These are phyloP conservation scores for Drosophila auraria DNA, from an alignment of 1,140 invertebrate species.

Conservation along the genomic window DNA sequence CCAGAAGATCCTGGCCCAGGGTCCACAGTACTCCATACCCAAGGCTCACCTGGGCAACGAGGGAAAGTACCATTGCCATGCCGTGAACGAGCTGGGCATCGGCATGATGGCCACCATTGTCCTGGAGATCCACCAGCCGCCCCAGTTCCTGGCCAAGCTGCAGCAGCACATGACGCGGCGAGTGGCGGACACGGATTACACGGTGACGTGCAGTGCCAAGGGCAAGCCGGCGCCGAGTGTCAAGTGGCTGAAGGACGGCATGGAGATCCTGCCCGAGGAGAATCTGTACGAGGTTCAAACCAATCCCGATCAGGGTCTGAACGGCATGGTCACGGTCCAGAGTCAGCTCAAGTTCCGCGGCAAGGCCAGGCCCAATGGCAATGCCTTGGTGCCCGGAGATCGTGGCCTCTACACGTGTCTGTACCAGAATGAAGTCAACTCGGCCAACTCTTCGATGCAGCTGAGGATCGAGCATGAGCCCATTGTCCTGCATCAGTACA, in stretches of 20 bases:
- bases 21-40: constrained; percentile 93
- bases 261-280: constrained; percentile 90
- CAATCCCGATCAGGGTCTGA: constrained; percentile 90
- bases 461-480: constrained; percentile 95
- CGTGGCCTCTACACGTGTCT: constrained; percentile 94
- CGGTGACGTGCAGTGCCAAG: constrained; percentile 92
- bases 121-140: constrained; percentile 94
- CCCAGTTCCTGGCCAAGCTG: constrained; percentile 92
- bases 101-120: constrained; percentile 93
- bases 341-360: constrained; percentile 93
- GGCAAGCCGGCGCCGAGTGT: constrained; percentile 94
- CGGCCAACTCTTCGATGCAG: constrained; percentile 94
- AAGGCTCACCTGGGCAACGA: constrained; percentile 93
- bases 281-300: constrained; percentile 93
- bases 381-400: constrained; percentile 92
- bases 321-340: constrained; percentile 92
- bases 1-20: constrained; percentile 89
- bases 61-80: constrained; percentile 95
- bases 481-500: constrained; percentile 93
- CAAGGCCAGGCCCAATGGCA: constrained; percentile 89
- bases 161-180: constrained; percentile 92
- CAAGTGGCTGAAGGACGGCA: constrained; percentile 94
- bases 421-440: constrained; percentile 95
- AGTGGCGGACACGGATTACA: constrained; percentile 92
- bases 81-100: constrained; percentile 94